Percentiles rank a stretch among this genome's conserved stretches.
phyloP scores from a whole-genome alignment of 2,113 vertebrate species.

The Orycteropus afer region DNA sequence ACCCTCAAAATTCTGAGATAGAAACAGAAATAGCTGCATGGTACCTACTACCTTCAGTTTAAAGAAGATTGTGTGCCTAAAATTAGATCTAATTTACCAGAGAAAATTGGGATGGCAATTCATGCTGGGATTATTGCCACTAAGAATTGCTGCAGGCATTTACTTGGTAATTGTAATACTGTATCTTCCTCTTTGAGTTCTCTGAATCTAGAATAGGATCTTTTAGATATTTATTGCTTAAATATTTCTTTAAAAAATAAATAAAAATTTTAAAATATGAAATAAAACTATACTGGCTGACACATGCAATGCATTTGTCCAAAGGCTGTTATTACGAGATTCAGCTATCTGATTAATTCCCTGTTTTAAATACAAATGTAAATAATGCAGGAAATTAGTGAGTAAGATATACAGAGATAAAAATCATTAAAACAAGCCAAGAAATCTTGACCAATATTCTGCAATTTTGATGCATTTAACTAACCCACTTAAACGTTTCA shows the following conservation, averaged over 20 bases:
- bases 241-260: not conserved
- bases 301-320: not conserved
- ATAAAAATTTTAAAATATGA: not conserved
- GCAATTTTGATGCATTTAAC: conserved; percentile 7
- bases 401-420: not conserved
- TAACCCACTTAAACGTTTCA: conserved; percentile 16
- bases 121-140: not conserved
- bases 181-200: not conserved
- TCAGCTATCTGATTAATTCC: not conserved
- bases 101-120: not conserved
- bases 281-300: not conserved
- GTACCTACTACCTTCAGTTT: not conserved
- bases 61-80: not conserved
- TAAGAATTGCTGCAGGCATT: not conserved
- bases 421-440: not conserved
- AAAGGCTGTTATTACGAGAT: not conserved
- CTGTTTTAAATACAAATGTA: not conserved
- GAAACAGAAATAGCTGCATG: not conserved
- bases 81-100: not conserved
- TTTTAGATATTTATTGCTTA: not conserved
- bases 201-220: not conserved
- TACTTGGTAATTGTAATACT: not conserved
- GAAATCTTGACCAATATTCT: not conserved
- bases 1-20: not conserved
- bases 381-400: conserved; percentile 30